These are phyloP conservation scores for Drosophila austrosaltans DNA, from an alignment of 2,888 invertebrate species.

Conservation along the genomic window DNA sequence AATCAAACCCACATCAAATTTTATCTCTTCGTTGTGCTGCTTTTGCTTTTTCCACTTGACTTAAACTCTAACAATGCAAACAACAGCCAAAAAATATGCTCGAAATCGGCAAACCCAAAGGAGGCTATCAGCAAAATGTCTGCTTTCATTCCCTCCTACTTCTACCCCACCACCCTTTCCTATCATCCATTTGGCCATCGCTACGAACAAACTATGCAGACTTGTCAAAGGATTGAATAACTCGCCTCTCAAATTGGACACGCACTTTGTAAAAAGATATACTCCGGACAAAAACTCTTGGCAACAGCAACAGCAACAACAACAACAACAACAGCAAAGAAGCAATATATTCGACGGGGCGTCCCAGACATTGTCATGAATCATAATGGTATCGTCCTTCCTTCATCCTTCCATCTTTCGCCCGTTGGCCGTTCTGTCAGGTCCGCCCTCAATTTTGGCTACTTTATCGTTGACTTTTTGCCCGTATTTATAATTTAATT, in stretches of 20 bases:
- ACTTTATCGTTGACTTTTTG: slow-evolving; percentile 71
- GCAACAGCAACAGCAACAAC: slow-evolving; percentile 59
- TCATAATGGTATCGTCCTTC: slow-evolving; percentile 59
- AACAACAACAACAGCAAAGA: slow-evolving; percentile 24
- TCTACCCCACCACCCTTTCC: slow-evolving; percentile 9
- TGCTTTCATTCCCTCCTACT: slow-evolving; percentile 1
- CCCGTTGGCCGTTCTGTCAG: slow-evolving; percentile 31
- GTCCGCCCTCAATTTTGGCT: slow-evolving; percentile 38
- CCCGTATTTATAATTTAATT: slow-evolving; percentile 77
- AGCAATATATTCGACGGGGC: slow-evolving; percentile 30
- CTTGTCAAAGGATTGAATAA: slow-evolving; percentile 71
- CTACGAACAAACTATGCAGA: slow-evolving; percentile 55
- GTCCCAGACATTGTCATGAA: slow-evolving; percentile 69
- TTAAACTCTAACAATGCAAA: slow-evolving; percentile 26
- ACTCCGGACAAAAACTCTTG: slow-evolving; percentile 23
- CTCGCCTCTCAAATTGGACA: slow-evolving; percentile 73
- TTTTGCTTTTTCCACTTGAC: slow-evolving; percentile 13
- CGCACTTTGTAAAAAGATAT: slow-evolving; percentile 69
- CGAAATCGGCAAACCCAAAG: slow-evolving; percentile 40
- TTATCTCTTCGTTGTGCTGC: slow-evolving; percentile 1
- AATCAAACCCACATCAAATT: slow-evolving; percentile 18
- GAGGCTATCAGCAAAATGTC: slow-evolving; percentile 34
- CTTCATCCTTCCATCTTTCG: slow-evolving; percentile 16
- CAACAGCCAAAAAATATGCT: slow-evolving; percentile 48
- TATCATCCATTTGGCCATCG: slow-evolving; percentile 29